Evolutionary conservation across 2,888 invertebrate genomes (phyloP).

Genomic region (Acronicta aceris): DNA sequence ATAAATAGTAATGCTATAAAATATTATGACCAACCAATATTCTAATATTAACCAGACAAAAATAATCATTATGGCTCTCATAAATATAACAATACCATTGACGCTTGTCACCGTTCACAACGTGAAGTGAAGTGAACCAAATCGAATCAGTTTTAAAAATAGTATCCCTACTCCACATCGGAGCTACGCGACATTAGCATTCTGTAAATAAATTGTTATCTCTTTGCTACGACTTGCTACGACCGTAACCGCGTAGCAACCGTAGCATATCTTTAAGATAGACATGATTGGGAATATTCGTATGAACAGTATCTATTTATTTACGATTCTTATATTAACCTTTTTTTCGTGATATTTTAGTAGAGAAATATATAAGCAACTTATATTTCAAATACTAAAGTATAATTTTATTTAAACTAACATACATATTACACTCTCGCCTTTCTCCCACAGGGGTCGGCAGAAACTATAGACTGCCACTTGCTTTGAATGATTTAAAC

Average conservation of each 20-base stretch:
- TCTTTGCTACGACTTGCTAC: conserved; percentile 46
- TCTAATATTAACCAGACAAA: conserved; percentile 10
- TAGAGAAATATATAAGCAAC: too few relatives aligned
- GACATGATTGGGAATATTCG: background rate
- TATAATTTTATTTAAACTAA: too few relatives aligned
- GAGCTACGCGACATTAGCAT: conserved; percentile 8
- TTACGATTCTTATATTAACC: too few relatives aligned
- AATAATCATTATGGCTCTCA: conserved; percentile 1
- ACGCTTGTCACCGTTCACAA: conserved; percentile 15
- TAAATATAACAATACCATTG: conserved; percentile 9
- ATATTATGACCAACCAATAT: conserved; percentile 3
- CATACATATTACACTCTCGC: too few relatives aligned
- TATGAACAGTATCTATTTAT: background rate
- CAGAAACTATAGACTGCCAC: too few relatives aligned
- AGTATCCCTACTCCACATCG: conserved; percentile 12
- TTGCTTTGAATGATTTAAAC: too few relatives aligned
- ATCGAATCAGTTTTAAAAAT: conserved; percentile 29
- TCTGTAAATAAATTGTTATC: conserved; percentile 32
- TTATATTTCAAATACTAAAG: too few relatives aligned
- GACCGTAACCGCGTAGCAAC: conserved; percentile 50
- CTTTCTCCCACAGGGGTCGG: too few relatives aligned
- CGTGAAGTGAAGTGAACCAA: conserved; percentile 19
- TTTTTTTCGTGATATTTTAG: too few relatives aligned
- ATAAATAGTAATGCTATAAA: background rate
- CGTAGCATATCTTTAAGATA: conserved; percentile 41